phyloP scores from a whole-genome alignment of 2,113 vertebrate genomes.

The Sinocyclocheilus anshuiensis region DNA sequence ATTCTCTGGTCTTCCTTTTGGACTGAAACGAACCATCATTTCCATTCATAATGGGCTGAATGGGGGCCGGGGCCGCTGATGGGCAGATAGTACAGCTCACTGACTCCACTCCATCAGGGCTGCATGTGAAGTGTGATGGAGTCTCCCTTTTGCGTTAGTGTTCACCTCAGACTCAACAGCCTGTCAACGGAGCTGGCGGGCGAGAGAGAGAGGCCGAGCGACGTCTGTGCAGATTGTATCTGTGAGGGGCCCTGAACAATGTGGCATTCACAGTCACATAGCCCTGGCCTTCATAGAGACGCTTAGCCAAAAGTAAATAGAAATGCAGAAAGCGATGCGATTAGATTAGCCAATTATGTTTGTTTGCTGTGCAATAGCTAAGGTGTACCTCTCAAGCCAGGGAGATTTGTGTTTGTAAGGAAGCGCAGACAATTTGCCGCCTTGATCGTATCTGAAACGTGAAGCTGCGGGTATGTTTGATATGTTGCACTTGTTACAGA shows the following conservation, averaged over 20 bases:
- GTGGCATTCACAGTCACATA: constrained; percentile 56
- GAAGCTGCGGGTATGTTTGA: constrained; percentile 38
- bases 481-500: constrained; percentile 39
- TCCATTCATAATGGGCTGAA: constrained; percentile 52
- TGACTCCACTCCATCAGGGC: constrained; percentile 57
- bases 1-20: constrained; percentile 30
- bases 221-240: constrained; percentile 56
- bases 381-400: constrained; percentile 16
- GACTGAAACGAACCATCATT: constrained; percentile 49
- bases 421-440: constrained; percentile 21
- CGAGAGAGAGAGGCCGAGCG: constrained; percentile 16
- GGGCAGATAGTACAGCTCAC: constrained; percentile 58
- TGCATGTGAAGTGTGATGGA: constrained; percentile 57
- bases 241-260: constrained; percentile 58
- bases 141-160: constrained; percentile 39
- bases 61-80: constrained; percentile 50
- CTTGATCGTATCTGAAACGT: constrained; percentile 20
- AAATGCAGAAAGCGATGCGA: constrained; percentile 43
- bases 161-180: constrained; percentile 54
- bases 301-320: constrained; percentile 59
- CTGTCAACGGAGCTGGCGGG: constrained; percentile 38
- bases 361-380: constrained; percentile 45
- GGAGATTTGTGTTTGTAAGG: constrained; percentile 24
- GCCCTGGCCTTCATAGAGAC: constrained; percentile 46
- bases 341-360: constrained; percentile 59